Evolutionary conservation across 2,797 vertebrate species (phyloP), one percentile per base, ranked within the genome.

Genomic region (Brotula barbata): DNA sequence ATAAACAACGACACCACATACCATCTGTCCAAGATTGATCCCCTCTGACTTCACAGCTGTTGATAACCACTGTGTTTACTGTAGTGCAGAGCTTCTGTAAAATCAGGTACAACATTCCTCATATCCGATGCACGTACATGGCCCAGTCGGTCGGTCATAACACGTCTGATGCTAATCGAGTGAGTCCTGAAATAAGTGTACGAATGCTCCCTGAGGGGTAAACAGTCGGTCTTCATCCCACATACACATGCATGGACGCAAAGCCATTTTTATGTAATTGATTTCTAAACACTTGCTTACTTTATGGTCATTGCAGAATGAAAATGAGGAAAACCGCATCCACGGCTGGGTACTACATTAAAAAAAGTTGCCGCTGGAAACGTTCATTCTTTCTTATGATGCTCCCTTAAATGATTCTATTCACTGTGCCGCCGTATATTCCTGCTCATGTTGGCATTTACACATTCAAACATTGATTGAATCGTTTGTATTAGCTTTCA

Each of bases 151-250:
- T 48, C 57, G 58, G 70, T 80, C 64, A 71, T 55, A 77, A 80
- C 71, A 77, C 78, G 76, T 64, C 36, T 64, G 77, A 63, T 64
- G 57, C 75, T 81, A 85, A 84, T 75, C 75, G 73, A 87, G 77
- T 61, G 77, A 84, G 59, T 73, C 71, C 74, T 72, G 76, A 78
- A 72, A 77, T 73, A 59, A 69, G 70, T 12, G 1, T 71, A 58
- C 78, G 82, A 80, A 80, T 85, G 71, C 58, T 63, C 82, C 84
- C 80, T 76, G 6, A 74, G 80, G 85, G 76, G 66, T 83, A 88
- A 87, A 86, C 84, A 85, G 69, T 77, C 69, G 8, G 52, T 39
- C 64, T 43, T 19, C 73, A 76, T 20, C 59, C 59, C 69, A 58
- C 75, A 52, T 54, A 34, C 42, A 58, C 42, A 53, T 15, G 37